A percentile compares a stretch with the other conserved stretches of the same genome.
phyloP scores from a whole-genome alignment of 2,888 invertebrate genomes.

The Nemotelus nigrinus region DNA sequence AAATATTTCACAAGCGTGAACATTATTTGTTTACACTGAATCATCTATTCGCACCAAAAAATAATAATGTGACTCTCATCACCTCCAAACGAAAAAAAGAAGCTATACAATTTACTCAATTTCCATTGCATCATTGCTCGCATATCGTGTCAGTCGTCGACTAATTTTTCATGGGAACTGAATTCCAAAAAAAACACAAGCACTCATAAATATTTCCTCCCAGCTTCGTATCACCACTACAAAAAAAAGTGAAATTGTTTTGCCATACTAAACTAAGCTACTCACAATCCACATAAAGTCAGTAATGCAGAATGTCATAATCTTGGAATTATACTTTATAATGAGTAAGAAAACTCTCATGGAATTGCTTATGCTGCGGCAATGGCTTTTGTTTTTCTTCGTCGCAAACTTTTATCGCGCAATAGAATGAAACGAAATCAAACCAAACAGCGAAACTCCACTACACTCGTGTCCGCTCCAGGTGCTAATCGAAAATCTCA shows the following conservation, averaged over 20 bases:
- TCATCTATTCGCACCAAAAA: no score
- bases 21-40: not conserved
- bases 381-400: not conserved
- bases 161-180: not conserved
- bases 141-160: not conserved
- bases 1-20: not conserved
- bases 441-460: not conserved
- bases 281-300: not conserved
- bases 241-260: no score
- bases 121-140: not conserved
- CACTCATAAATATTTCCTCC: no score
- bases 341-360: slow-evolving; percentile 10
- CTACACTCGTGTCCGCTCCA: not conserved
- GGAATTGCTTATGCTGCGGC: not conserved
- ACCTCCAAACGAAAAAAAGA: not conserved
- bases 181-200: not conserved
- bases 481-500: slow-evolving; percentile 17
- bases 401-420: not conserved
- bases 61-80: not conserved
- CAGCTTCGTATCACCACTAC: no score
- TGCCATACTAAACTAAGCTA: not conserved
- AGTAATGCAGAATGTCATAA: slow-evolving; percentile 5
- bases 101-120: not conserved
- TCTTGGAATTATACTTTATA: slow-evolving; percentile 15
- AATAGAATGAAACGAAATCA: not conserved